Conservation (phyloP, 2,797 vertebrate species). For the Rallus crepitans region DNA sequence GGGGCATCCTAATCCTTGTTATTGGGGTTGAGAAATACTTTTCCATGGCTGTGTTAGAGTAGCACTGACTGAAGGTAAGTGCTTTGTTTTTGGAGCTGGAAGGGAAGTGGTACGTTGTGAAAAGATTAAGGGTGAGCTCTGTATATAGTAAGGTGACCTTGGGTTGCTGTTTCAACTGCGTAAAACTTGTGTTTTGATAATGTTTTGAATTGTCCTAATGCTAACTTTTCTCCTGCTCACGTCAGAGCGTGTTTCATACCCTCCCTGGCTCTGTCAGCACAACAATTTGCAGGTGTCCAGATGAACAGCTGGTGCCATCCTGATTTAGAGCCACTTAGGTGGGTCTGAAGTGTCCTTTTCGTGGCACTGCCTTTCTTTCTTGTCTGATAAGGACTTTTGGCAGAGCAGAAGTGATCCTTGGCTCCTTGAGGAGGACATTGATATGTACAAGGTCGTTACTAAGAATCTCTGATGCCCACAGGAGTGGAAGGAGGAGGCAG, state of each 20-base stretch:
- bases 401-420: background rate
- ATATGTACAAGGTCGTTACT: accelerated
- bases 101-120: background rate
- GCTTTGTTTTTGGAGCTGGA: background rate
- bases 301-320: background rate
- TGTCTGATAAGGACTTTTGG: background rate
- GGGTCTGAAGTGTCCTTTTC: background rate
- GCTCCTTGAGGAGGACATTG: background rate
- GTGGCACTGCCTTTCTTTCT: background rate
- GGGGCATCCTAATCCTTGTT: background rate
- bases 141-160: background rate
- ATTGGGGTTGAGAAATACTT: background rate
- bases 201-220: background rate
- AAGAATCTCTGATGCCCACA: background rate
- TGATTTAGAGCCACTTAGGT: background rate
- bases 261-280: background rate
- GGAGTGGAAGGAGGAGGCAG: background rate
- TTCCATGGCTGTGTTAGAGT: background rate
- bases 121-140: background rate
- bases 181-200: background rate
- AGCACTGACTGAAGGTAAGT: background rate
- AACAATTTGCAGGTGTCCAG: background rate
- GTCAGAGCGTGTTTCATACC: background rate
- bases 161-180: background rate
- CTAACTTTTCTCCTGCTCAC: background rate